Percentiles rank a stretch among this genome's conserved stretches.
Evolutionary conservation across 2,888 invertebrate genomes (phyloP).

Genomic region (Chelonus formosanus): DNA sequence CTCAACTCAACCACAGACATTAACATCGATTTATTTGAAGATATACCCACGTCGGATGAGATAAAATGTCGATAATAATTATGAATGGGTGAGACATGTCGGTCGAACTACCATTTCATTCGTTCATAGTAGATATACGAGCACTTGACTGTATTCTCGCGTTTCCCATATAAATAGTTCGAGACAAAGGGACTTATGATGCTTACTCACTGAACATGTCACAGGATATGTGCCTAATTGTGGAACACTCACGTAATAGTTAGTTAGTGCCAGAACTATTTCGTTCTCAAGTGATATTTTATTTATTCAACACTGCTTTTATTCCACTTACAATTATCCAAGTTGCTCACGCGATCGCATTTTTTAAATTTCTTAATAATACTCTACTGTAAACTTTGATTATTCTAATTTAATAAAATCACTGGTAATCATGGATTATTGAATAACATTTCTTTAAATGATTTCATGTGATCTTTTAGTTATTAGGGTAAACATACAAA

Average conservation of each 20-base stretch:
- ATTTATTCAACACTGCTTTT: no score
- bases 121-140: constrained; percentile 27
- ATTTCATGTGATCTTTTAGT: no score
- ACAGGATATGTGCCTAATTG: constrained; percentile 35
- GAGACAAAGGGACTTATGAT: constrained; percentile 26
- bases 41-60: constrained; percentile 3
- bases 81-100: constrained; percentile 36
- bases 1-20: no score
- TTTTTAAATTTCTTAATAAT: neutral
- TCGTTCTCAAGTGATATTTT: constrained; percentile 11
- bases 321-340: neutral
- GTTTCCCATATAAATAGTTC: constrained; percentile 40
- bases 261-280: constrained; percentile 19
- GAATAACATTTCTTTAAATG: no score
- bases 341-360: no score
- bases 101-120: constrained; percentile 20
- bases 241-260: constrained; percentile 31
- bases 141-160: constrained; percentile 34
- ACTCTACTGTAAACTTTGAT: no score
- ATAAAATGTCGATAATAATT: constrained; percentile 31
- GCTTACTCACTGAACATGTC: constrained; percentile 31
- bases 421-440: no score
- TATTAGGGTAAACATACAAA: no score
- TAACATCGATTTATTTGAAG: neutral
- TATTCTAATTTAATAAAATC: no score